Percentiles rank a stretch among this genome's conserved stretches.
Conservation (phyloP, 2,113 vertebrate genomes). For the Neogobius melanostomus region DNA sequence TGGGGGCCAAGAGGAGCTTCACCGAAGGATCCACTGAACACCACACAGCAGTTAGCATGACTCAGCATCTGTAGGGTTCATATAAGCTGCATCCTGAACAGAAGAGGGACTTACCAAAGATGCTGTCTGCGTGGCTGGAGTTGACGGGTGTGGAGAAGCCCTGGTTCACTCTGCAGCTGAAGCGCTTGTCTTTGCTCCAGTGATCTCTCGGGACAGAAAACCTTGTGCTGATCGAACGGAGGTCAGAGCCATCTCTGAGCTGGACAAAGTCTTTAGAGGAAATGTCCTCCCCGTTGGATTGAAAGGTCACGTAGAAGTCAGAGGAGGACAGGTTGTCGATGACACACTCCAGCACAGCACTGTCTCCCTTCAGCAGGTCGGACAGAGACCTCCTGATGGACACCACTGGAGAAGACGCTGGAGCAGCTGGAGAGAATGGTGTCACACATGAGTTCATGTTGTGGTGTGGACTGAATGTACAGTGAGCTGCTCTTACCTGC, state of each 20-base stretch:
- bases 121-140: neutral
- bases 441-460: neutral
- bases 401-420: conserved; percentile 38
- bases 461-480: neutral
- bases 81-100: neutral
- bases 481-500: conserved; percentile 24
- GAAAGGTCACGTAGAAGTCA: conserved; percentile 51
- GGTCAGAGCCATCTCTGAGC: conserved; percentile 26
- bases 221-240: conserved; percentile 20
- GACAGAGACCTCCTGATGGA: conserved; percentile 58
- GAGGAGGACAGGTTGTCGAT: conserved; percentile 40
- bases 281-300: neutral
- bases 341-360: conserved; percentile 56
- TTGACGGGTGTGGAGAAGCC: neutral
- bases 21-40: conserved; percentile 53
- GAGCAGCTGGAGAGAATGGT: conserved; percentile 27
- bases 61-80: neutral
- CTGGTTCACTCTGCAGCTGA: neutral
- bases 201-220: conserved; percentile 26
- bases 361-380: neutral
- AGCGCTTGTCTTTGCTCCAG: neutral
- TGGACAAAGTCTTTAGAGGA: conserved; percentile 18
- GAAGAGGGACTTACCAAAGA: neutral
- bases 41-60: neutral
- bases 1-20: conserved; percentile 44